A percentile compares a stretch with the other conserved stretches of the same genome.
These are phyloP conservation scores for Spisula subtruncata DNA, from an alignment of 2,888 invertebrate species.

Conservation along the genomic window DNA sequence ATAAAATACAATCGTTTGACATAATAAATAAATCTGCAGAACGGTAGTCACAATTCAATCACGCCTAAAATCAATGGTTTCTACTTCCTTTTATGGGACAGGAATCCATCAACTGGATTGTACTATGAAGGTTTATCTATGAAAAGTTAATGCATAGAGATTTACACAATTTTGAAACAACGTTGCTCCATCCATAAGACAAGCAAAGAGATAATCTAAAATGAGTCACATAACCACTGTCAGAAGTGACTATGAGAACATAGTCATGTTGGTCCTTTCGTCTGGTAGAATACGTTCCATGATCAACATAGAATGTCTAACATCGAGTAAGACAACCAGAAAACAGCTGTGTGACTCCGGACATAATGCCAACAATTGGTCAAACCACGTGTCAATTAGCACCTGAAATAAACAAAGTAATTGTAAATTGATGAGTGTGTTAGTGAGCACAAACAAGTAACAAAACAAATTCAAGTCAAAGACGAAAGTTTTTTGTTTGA, in stretches of 20 bases:
- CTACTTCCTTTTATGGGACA: too few relatives aligned
- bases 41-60: neutral
- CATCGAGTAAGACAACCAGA: neutral
- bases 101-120: too few relatives aligned
- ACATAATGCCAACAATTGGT: neutral
- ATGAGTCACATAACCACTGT: neutral
- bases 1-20: neutral
- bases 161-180: neutral
- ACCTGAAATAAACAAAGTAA: neutral
- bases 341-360: neutral
- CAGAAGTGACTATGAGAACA: neutral
- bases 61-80: neutral
- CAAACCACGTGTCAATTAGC: neutral
- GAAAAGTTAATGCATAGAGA: constrained; percentile 7
- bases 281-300: neutral
- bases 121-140: too few relatives aligned
- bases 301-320: neutral
- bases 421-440: too few relatives aligned
- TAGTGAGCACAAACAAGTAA: too few relatives aligned
- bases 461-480: too few relatives aligned
- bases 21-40: neutral
- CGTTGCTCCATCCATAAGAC: neutral
- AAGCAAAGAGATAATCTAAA: neutral
- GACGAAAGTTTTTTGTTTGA: too few relatives aligned
- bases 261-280: neutral